Evolutionary conservation across 2,888 invertebrate genomes (phyloP), one percentile per base, ranked within the genome.

Genomic region (Panzeria rudis): DNA sequence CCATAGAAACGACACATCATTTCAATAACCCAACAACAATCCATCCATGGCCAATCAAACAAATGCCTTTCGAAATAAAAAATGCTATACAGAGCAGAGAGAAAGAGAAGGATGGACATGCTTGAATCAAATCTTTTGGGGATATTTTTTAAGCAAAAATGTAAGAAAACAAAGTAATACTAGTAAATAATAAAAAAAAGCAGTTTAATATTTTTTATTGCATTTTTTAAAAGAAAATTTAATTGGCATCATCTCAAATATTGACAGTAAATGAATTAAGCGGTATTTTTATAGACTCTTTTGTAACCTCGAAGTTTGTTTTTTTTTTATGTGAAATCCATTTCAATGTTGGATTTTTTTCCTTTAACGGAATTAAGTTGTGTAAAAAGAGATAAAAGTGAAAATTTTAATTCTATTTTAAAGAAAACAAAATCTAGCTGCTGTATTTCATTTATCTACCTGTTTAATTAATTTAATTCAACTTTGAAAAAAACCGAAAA

Each of bases 211-310:
- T 38, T 54, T 71, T 56, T 32, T 41, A 6, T 44, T 41, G 2
- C 6, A 20, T 69, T 56, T 73, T 44, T 35, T 35, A 1, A 59
- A 77, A 68, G 13, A 6, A 32, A 61, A 38, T 69, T 81, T 85
- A 85, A 85, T 82, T 85, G 85, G 85, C 82, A 71, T 71, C 73
- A 71, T 64, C 68, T 71, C 69, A 82, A 78, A 66, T 75, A 84
- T 84, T 76, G 68, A 73, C 78, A 62, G 25, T 61, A 72, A 61
- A 72, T 76, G 25, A 41, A 71, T 54, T 32, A 8, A n/a, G 77
- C 68, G 59, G 59, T 38, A 25, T 64, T 64, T 75, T 52, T 52
- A 25, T 73, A n/a, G 25, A 44, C 61, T 71, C 56, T 6, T 29
- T 56, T 56, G 44, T 71, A 20, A 68, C 32, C 11, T 25, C 20